Evolutionary conservation across 92 coral and sea anemone species (phyloP), one percentile per base, ranked within the genome.

Genomic region (Umimayanthus kanabou): DNA sequence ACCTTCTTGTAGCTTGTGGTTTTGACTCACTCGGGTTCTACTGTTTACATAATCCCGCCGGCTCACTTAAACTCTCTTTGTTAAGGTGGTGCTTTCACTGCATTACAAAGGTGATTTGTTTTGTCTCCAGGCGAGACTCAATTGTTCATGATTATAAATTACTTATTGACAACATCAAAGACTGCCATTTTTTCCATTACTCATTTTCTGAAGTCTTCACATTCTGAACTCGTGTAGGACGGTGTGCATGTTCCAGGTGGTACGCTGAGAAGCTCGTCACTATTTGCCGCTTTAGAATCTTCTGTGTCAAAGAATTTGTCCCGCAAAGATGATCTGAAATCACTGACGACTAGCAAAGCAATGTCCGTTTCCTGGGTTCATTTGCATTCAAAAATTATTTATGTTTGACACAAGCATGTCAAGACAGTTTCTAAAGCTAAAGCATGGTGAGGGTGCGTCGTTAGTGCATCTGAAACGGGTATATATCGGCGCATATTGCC

Each of bases 11-110:
- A 20, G 25, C 26, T 25, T 3, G 11, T 10, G 47, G 53, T 39
- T 26, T 76, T 10, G 57, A 18, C 9, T 15, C 77, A 33, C 81
- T 72, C 40, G 23, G 28, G 57, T 33, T 33, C 18, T 72, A 33
- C 73, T 88, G 78, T 88, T 88, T 28, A 81, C 80, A 37, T 77
- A 80, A 88, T 58, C 39, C 85, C 18, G 74, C 80, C 72, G 26
- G 22, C 55, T 39, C 78, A 71, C 87, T 80, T 88, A 75, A 53
- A 81, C 81, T 61, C n/a, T 30, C 73, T 80, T 88, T 80, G 81
- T 88, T 45, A 16, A 58, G 55, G n/a, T 58, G 76, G 37, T 45
- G 66, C 28, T 67, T 66, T n/a, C 25, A 79, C 15, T 45, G 45
- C 90, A 14, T 74, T 43, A 80, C 49, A 55, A 71, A 70, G 45